Conservation (phyloP, 2,888 invertebrate species). For the Biston stratarius region DNA sequence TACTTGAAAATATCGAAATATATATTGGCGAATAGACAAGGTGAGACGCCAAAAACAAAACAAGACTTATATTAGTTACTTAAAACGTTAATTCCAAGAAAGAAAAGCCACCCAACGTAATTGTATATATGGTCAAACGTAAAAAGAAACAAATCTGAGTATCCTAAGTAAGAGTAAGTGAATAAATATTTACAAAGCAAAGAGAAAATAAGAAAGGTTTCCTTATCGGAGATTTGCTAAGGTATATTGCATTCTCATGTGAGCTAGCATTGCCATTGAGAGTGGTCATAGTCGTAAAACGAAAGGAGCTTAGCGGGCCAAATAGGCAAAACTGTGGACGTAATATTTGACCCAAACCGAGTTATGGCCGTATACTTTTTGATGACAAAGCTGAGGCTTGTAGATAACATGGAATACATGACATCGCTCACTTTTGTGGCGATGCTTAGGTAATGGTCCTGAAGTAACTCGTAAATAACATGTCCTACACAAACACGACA, state of each 20-base stretch:
- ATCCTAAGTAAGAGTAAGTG: no score
- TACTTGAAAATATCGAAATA: no score
- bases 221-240: constrained; percentile 34
- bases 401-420: constrained; percentile 33
- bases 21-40: no score
- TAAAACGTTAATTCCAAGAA: no score
- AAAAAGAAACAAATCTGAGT: constrained; percentile 23
- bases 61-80: no score
- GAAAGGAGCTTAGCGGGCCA: constrained; percentile 29
- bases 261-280: constrained; percentile 21
- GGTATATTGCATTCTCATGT: constrained; percentile 34
- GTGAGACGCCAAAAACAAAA: no score
- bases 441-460: constrained; percentile 30
- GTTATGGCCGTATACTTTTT: constrained; percentile 34
- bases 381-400: constrained; percentile 37
- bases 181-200: constrained; percentile 27
- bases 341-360: constrained; percentile 35
- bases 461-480: constrained; percentile 19
- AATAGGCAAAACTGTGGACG: constrained; percentile 34
- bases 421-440: constrained; percentile 31
- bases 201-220: constrained; percentile 33
- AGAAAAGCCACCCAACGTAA: not conserved
- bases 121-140: constrained; percentile 1
- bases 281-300: constrained; percentile 33
- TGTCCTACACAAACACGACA: constrained; percentile 28